Evolutionary conservation across 2,888 invertebrate species (phyloP), one percentile per base, ranked within the genome.

Genomic region (Deilephila elpenor): DNA sequence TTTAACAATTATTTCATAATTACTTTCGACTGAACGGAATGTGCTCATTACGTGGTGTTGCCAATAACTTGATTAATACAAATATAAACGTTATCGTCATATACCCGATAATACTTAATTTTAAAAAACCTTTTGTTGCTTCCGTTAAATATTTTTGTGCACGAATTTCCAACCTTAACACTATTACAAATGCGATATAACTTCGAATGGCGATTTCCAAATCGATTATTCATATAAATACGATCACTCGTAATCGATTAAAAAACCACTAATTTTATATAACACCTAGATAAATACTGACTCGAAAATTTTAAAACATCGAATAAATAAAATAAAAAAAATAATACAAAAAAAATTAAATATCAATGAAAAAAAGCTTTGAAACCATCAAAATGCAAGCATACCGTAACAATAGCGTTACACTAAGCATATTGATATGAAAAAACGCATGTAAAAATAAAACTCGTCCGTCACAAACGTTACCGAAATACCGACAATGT

Each of bases 1-100:
- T 86, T 56, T 86, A 89, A 88, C 85, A 87, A 83, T 86, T 86
- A 84, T 78, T 83, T 82, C 82, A 85, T 85, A 85, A 86, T 85
- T 85, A 86, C 81, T 83, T 79, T 86, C 87, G 87, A 89, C 80
- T 91, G 93, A 93, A 94, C 93, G 93, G 93, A 94, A 93, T 93
- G 93, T 93, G 93, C 92, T 87, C 85, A 80, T 86, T 89, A 90
- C 84, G 85, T 86, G 86, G 85, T 90, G 88, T 90, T 88, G 88
- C 86, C 86, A 88, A 89, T 85, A 86, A 83, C 83, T 77, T 74
- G 75, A 80, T 79, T 79, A 85, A 80, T 88, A 86, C 82, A 89
- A 88, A 87, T 89, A 89, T 86, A 84, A 82, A 84, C 79, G 79
- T 84, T 84, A 86, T 82, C 73, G 74, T 78, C 78, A 82, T 80